Evolutionary conservation across 2,888 invertebrate genomes (phyloP).

Genomic region (Sarcophaga carnaria): DNA sequence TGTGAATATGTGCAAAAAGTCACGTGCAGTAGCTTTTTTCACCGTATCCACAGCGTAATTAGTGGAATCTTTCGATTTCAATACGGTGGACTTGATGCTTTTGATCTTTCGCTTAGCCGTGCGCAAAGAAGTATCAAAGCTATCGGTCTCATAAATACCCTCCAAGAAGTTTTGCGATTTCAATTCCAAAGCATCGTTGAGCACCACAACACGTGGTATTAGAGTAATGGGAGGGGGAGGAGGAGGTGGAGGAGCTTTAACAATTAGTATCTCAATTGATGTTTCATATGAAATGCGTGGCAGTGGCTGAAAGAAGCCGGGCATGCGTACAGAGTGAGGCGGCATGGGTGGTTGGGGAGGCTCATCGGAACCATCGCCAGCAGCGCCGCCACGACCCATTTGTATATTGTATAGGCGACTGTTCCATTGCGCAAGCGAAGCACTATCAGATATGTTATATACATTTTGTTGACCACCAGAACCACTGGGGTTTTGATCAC

Average conservation of each 20-base stretch:
- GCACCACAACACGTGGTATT: slow-evolving; percentile 79
- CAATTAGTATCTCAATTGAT: slow-evolving; percentile 80
- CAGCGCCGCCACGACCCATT: slow-evolving; percentile 69
- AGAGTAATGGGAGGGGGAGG: slow-evolving; percentile 79
- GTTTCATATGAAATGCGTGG: slow-evolving; percentile 81
- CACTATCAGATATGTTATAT: slow-evolving; percentile 78
- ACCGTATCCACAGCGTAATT: slow-evolving; percentile 82
- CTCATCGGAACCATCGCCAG: slow-evolving; percentile 71
- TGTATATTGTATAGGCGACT: slow-evolving; percentile 68
- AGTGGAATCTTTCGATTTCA: slow-evolving; percentile 80
- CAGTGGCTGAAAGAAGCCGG: slow-evolving; percentile 81
- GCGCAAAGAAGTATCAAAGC: slow-evolving; percentile 79
- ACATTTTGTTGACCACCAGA: slow-evolving; percentile 67
- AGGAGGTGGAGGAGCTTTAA: slow-evolving; percentile 78
- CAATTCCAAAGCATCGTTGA: slow-evolving; percentile 80
- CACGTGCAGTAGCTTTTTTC: slow-evolving; percentile 81
- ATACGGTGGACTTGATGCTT: slow-evolving; percentile 80
- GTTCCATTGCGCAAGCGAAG: slow-evolving; percentile 80
- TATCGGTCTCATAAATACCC: slow-evolving; percentile 79
- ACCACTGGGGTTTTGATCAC: slow-evolving; percentile 39
- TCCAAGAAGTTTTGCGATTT: slow-evolving; percentile 81
- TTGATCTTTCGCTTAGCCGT: slow-evolving; percentile 81
- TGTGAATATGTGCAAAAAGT: slow-evolving; percentile 81
- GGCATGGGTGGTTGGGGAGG: slow-evolving; percentile 77
- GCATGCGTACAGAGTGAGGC: slow-evolving; percentile 80